Evolutionary conservation across 2,113 vertebrate species (phyloP).

Genomic region (Microcebus tavaratra): DNA sequence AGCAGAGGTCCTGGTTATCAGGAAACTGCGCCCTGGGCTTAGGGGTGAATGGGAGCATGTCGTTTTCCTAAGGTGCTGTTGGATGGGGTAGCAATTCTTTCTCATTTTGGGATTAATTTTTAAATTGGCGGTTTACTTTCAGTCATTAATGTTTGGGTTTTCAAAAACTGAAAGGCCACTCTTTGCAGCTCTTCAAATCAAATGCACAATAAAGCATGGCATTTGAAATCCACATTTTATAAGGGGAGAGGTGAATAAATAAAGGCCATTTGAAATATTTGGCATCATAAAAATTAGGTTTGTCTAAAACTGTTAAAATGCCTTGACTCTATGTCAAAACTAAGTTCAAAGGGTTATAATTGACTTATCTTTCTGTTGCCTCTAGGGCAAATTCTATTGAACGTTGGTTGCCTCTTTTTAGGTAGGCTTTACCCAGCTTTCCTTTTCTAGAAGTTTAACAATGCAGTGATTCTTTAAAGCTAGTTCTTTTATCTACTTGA

Average conservation of each 20-base stretch:
- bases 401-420: conserved; percentile 14
- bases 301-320: conserved; percentile 33
- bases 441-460: conserved; percentile 55
- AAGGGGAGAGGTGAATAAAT: neutral
- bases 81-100: neutral
- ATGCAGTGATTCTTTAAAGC: conserved; percentile 64
- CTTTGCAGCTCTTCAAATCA: neutral
- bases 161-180: neutral
- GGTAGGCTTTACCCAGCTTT: conserved; percentile 39
- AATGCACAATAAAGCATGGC: neutral
- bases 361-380: conserved; percentile 3
- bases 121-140: neutral
- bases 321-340: neutral
- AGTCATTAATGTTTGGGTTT: neutral
- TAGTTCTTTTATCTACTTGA: conserved; percentile 64
- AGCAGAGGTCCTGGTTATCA: conserved; percentile 62
- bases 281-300: neutral
- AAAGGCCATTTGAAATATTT: neutral
- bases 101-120: conserved; percentile 12
- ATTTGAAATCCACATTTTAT: neutral
- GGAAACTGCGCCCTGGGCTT: conserved; percentile 35
- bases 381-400: neutral
- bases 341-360: conserved; percentile 4
- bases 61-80: conserved; percentile 1
- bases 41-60: neutral